Evolutionary conservation across 1,140 invertebrate genomes (phyloP), one percentile per base, ranked within the genome.

Genomic region (Lordiphosa mommai): DNA sequence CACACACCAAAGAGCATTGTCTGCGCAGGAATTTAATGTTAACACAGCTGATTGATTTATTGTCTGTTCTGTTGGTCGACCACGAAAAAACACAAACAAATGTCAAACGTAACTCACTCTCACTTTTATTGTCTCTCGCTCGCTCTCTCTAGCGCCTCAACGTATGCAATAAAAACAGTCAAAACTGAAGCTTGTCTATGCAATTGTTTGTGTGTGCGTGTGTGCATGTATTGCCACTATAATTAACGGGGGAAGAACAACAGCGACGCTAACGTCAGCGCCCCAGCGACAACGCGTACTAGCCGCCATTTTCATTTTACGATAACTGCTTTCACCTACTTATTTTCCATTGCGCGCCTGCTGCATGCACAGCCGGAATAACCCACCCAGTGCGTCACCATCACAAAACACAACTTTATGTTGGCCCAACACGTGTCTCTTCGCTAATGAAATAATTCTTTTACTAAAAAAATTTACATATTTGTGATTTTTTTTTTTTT

Each of bases 311-410:
- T 82, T 82, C 68, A 72, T 84, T 82, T 82, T 72, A 82, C 77
- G 77, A 84, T 82, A 85, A 84, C 72, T 64, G 61, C 72, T 77
- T 82, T 84, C 79, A 85, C 77, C 77, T 82, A 82, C 77, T 85
- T 84, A 70, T 61, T 51, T 77, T 32, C 65, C 57, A 55, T 44
- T 49, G 65, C 41, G 47, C 20, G 55, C 59, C 49, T 67, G 63
- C 49, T 67, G 63, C 64, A 68, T 67, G 63, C 64, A 67, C 55
- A 49, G 48, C 27, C 64, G n/a, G n/a, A n/a, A n/a, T n/a, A n/a
- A 49, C 17, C 20, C 16, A 20, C 14, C 20, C 29, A 27, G 53
- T 49, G 49, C 53, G 59, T 48, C 34, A 48, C 36, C 40, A 30
- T 47, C 32, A 47, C n/a, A n/a, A n/a, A 30, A 41, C 34, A 40